These are phyloP conservation scores for Podarcis raffonei DNA, from an alignment of 2,113 vertebrate genomes.

Conservation along the genomic window DNA sequence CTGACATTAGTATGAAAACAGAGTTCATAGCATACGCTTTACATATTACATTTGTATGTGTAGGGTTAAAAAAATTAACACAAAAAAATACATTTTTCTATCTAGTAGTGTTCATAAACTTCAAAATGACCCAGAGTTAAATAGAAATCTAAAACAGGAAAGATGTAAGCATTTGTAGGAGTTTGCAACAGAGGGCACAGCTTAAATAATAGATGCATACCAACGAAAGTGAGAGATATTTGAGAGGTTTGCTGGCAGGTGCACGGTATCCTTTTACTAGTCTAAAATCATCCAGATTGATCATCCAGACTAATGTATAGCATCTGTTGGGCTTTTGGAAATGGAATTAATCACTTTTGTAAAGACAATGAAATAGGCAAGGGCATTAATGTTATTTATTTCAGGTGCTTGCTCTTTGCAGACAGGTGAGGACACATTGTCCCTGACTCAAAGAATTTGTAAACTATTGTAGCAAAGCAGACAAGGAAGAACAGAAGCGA, in stretches of 20 bases:
- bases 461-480: conserved; percentile 5
- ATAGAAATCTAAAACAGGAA: background rate
- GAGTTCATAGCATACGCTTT: background rate
- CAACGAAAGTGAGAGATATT: background rate
- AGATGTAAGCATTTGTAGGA: background rate
- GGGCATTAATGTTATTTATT: conserved; percentile 37
- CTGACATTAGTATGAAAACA: background rate
- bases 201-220: conserved; percentile 12
- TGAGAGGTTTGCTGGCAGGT: background rate
- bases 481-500: background rate
- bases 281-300: conserved; percentile 26
- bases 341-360: background rate
- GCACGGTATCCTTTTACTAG: conserved; percentile 9
- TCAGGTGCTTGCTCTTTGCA: background rate
- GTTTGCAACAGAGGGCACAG: conserved; percentile 1
- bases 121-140: background rate
- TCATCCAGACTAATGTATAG: background rate
- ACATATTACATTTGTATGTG: background rate
- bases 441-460: background rate
- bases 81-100: background rate
- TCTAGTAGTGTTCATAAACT: background rate
- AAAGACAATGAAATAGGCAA: background rate
- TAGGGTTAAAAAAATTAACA: background rate
- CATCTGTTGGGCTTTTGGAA: conserved; percentile 9
- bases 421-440: conserved; percentile 11